A percentile compares a stretch with the other conserved stretches of the same genome.
Evolutionary conservation across 1,140 invertebrate species (phyloP).

Genomic region (Drosophila murphyi): DNA sequence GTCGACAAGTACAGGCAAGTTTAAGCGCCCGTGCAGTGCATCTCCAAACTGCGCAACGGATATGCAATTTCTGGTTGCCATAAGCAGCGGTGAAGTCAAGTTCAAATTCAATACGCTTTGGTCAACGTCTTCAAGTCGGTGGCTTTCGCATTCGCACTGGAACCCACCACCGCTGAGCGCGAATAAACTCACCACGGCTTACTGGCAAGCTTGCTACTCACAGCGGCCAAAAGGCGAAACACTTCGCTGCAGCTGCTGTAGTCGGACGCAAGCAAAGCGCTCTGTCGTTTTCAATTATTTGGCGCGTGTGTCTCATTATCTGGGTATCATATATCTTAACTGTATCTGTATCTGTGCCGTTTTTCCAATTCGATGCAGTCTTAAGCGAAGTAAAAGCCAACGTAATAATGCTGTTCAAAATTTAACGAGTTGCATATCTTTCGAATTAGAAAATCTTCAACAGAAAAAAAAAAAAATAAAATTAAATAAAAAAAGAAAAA

Average conservation of each 20-base stretch:
- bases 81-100: constrained; percentile 43
- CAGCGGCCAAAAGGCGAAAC: constrained; percentile 48
- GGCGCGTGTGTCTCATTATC: constrained; percentile 9
- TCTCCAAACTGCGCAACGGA: constrained; percentile 43
- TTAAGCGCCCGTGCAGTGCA: constrained; percentile 12
- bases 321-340: neutral
- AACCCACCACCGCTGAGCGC: constrained; percentile 3
- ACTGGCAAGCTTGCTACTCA: constrained; percentile 25
- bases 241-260: constrained; percentile 78
- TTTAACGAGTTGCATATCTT: constrained; percentile 12
- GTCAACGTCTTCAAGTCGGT: constrained; percentile 8
- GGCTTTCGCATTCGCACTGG: constrained; percentile 18
- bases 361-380: constrained; percentile 38
- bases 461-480: neutral
- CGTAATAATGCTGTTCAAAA: constrained; percentile 47
- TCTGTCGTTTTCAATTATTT: constrained; percentile 31
- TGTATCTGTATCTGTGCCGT: constrained; percentile 16
- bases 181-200: constrained; percentile 52
- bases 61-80: constrained; percentile 25
- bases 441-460: neutral
- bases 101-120: constrained; percentile 45
- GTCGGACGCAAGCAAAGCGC: constrained; percentile 77
- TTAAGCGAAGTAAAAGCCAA: constrained; percentile 5
- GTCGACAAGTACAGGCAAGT: constrained; percentile 11
- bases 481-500: constrained; percentile 29